Evolutionary conservation across 1,140 invertebrate species (phyloP).

Genomic region (Hirudo medicinalis): DNA sequence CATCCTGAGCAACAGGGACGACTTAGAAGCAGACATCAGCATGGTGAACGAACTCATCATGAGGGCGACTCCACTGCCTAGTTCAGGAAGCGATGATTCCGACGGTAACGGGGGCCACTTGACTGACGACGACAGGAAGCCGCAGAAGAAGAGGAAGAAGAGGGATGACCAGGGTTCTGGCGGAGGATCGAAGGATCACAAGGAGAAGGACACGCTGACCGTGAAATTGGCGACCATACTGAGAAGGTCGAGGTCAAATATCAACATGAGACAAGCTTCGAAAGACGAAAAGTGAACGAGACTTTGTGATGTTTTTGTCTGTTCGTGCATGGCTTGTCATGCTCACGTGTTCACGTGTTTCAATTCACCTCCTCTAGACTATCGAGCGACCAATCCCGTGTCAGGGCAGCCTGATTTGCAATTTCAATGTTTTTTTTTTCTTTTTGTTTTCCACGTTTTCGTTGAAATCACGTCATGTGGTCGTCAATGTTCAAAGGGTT

Average conservation of each 20-base stretch:
- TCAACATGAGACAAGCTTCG: slow-evolving; percentile 14
- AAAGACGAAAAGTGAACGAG: slow-evolving; percentile 11
- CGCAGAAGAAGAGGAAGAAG: slow-evolving; percentile 16
- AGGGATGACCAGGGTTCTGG: not conserved
- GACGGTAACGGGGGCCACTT: slow-evolving; percentile 4
- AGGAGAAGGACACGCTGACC: slow-evolving; percentile 16
- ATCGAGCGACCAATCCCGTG: no score
- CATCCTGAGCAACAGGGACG: slow-evolving; percentile 74
- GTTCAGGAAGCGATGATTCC: slow-evolving; percentile 16
- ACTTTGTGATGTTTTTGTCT: no score
- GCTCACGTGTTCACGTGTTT: no score
- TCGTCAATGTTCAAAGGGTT: no score
- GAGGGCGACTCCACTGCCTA: slow-evolving; percentile 16
- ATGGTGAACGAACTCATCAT: slow-evolving; percentile 35
- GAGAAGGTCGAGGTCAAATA: slow-evolving; percentile 14
- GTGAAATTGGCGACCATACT: slow-evolving; percentile 15
- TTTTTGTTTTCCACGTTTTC: no score
- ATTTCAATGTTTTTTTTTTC: no score
- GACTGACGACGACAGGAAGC: not conserved
- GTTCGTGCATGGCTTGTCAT: no score
- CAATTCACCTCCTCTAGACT: no score
- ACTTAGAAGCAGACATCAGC: slow-evolving; percentile 39
- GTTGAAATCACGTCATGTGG: no score
- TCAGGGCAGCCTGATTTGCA: no score
- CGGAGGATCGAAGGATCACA: slow-evolving; percentile 1